A percentile compares a stretch with the other conserved stretches of the same genome.
phyloP scores from a whole-genome alignment of 2,797 vertebrate genomes.

The Eulemur mongoz region DNA sequence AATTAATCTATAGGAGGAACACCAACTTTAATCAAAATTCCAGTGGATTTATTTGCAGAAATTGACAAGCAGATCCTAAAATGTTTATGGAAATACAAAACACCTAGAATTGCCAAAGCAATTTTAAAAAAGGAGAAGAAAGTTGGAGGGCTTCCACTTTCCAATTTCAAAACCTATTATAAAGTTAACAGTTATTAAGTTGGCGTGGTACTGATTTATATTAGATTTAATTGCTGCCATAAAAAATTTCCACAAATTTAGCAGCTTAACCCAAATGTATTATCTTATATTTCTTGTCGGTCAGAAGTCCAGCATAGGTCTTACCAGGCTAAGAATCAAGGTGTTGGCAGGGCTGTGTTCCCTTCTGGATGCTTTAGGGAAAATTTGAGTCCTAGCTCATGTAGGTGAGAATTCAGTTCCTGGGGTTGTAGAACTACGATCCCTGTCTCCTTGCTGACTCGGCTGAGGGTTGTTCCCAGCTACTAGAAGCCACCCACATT shows the following conservation, averaged over 20 bases:
- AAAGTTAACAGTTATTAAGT: neutral
- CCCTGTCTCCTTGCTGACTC: neutral
- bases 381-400: neutral
- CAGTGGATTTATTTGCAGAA: neutral
- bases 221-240: neutral
- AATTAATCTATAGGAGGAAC: neutral
- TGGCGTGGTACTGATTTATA: neutral
- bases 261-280: neutral
- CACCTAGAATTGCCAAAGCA: neutral
- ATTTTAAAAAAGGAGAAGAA: neutral
- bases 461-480: neutral
- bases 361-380: neutral
- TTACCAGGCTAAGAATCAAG: neutral
- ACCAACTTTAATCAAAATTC: neutral
- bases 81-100: neutral
- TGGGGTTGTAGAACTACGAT: neutral
- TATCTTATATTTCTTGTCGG: neutral
- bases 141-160: neutral
- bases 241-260: neutral
- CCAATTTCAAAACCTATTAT: neutral
- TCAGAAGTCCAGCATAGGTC: neutral
- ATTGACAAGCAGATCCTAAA: neutral
- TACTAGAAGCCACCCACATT: neutral
- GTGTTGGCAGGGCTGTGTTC: neutral
- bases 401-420: neutral